Evolutionary conservation across 2,113 vertebrate genomes (phyloP).

Genomic region (Oophaga pumilio): DNA sequence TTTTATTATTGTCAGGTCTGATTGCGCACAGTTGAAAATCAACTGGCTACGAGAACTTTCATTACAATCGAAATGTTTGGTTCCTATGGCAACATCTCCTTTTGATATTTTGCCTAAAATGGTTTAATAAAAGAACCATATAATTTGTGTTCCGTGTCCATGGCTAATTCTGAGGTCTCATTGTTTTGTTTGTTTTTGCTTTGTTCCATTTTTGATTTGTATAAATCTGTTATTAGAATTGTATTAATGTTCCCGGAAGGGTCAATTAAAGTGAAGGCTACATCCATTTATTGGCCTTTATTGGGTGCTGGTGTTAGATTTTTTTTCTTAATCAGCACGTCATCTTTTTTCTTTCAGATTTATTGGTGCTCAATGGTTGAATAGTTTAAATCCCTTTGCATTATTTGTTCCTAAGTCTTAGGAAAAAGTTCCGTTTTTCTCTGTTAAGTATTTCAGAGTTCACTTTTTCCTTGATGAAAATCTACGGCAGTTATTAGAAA

Average conservation of each 20-base stretch:
- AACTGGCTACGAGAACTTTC: background rate
- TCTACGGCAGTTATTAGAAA: background rate
- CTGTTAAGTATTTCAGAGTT: background rate
- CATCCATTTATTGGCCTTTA: no score
- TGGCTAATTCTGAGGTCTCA: background rate
- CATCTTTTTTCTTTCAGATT: background rate
- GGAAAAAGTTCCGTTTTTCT: background rate
- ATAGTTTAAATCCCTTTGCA: background rate
- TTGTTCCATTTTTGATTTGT: background rate
- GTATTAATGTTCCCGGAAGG: no score
- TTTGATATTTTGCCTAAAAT: background rate
- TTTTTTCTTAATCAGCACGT: background rate
- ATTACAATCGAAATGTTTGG: background rate
- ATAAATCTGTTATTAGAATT: background rate
- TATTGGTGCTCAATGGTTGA: background rate
- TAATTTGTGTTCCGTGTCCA: background rate
- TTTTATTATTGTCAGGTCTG: conserved; percentile 13
- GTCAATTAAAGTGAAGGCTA: background rate
- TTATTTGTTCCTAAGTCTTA: background rate
- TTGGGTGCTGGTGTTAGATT: no score
- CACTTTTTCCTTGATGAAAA: background rate
- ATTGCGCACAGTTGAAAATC: background rate
- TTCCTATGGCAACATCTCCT: conserved; percentile 7
- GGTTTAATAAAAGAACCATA: background rate
- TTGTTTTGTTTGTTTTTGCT: background rate